Percentiles rank a stretch among this genome's conserved stretches.
phyloP scores from a whole-genome alignment of 2,888 invertebrate species.

The Trissolcus brochymenae region DNA sequence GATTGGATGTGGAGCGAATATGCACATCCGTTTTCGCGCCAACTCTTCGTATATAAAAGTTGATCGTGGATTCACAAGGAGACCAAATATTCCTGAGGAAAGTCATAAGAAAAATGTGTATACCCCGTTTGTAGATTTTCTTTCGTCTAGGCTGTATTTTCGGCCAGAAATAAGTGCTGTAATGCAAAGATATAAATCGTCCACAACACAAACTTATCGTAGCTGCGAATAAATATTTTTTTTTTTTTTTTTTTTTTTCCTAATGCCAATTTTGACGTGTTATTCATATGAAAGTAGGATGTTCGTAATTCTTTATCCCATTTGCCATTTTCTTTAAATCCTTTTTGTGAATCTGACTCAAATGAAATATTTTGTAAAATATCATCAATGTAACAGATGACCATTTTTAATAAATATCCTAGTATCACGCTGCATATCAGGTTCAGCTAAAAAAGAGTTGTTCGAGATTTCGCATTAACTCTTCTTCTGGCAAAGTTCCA shows the following conservation, averaged over 20 bases:
- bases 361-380: too few relatives aligned
- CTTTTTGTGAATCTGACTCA: too few relatives aligned
- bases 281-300: too few relatives aligned
- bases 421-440: conserved; percentile 9
- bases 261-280: too few relatives aligned
- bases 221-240: conserved; percentile 18
- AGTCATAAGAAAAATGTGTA: conserved; percentile 46
- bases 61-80: conserved; percentile 38
- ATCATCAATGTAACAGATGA: background rate
- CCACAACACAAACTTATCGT: conserved; percentile 23
- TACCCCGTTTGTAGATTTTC: too few relatives aligned
- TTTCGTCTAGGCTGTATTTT: conserved; percentile 20
- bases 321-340: too few relatives aligned
- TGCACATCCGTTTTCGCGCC: conserved; percentile 40
- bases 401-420: conserved; percentile 31
- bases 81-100: conserved; percentile 47
- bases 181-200: conserved; percentile 40
- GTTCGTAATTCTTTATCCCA: too few relatives aligned
- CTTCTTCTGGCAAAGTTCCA: conserved; percentile 53
- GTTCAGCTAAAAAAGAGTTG: conserved; percentile 32
- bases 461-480: conserved; percentile 52
- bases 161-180: conserved; percentile 40
- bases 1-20: conserved; percentile 48
- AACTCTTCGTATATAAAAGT: conserved; percentile 42
- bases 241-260: too few relatives aligned